Evolutionary conservation across 2,797 vertebrate species (phyloP).

Genomic region (Xerus rutilus): DNA sequence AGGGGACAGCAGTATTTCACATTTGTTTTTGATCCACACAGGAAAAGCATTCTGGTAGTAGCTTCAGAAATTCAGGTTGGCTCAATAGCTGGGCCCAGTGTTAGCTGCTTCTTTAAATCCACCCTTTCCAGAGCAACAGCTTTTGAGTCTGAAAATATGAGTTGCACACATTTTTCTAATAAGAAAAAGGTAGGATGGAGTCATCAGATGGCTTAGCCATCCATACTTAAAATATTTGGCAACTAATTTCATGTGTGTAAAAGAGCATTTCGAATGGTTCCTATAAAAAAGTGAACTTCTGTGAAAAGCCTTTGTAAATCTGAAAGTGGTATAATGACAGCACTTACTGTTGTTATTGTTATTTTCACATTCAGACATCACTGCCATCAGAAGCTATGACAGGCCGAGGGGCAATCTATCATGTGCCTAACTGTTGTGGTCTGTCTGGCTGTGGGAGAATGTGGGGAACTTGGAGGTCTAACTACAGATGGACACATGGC

Average conservation of each 20-base stretch:
- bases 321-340: not conserved
- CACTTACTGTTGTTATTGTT: not conserved
- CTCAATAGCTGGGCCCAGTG: not conserved
- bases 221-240: not conserved
- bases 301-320: not conserved
- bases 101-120: not conserved
- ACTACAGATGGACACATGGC: too few relatives aligned
- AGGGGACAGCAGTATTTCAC: not conserved
- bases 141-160: not conserved
- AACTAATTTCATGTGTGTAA: not conserved
- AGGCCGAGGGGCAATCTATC: not conserved
- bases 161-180: not conserved
- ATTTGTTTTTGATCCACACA: not conserved
- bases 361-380: not conserved
- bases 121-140: not conserved
- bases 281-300: not conserved
- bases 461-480: not conserved
- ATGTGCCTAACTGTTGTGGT: not conserved
- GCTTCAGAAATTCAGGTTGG: not conserved
- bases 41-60: not conserved
- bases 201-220: not conserved
- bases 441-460: not conserved
- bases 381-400: not conserved
- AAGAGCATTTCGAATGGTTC: not conserved
- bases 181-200: not conserved